Evolutionary conservation across 1,140 invertebrate genomes (phyloP).

Genomic region (Pissodes strobi): DNA sequence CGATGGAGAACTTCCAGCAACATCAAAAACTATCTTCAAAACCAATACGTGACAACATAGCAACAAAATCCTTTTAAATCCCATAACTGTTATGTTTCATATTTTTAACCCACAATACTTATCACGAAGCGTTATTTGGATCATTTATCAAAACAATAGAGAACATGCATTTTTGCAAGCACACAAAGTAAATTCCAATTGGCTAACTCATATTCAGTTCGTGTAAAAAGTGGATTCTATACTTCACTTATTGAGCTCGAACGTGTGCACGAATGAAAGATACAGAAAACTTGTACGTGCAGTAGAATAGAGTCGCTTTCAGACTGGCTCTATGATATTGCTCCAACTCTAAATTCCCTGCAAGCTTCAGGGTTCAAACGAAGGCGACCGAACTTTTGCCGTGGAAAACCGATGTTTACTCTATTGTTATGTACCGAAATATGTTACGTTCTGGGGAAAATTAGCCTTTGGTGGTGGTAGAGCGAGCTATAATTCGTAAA

Average conservation of each 20-base stretch:
- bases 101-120: slow-evolving; percentile 3
- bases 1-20: slow-evolving; percentile 2
- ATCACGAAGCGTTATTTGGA: too few relatives aligned
- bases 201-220: too few relatives aligned
- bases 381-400: slow-evolving; percentile 2
- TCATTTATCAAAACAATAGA: too few relatives aligned
- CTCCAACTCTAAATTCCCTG: slow-evolving; percentile 20
- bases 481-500: too few relatives aligned
- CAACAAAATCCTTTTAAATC: slow-evolving; percentile 24
- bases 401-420: not conserved
- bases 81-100: slow-evolving; percentile 20
- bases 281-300: slow-evolving; percentile 1
- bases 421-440: not conserved
- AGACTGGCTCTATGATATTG: slow-evolving; percentile 14
- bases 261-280: slow-evolving; percentile 8
- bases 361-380: slow-evolving; percentile 17
- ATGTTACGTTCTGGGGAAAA: not conserved
- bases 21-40: slow-evolving; percentile 3
- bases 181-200: too few relatives aligned
- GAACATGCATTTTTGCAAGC: too few relatives aligned
- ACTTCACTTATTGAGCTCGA: slow-evolving; percentile 9
- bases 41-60: slow-evolving; percentile 18
- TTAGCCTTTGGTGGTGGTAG: not conserved
- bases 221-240: too few relatives aligned
- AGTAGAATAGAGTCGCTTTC: slow-evolving; percentile 15